phyloP scores from a whole-genome alignment of 2,113 vertebrate species.

The Nesoenas mayeri region DNA sequence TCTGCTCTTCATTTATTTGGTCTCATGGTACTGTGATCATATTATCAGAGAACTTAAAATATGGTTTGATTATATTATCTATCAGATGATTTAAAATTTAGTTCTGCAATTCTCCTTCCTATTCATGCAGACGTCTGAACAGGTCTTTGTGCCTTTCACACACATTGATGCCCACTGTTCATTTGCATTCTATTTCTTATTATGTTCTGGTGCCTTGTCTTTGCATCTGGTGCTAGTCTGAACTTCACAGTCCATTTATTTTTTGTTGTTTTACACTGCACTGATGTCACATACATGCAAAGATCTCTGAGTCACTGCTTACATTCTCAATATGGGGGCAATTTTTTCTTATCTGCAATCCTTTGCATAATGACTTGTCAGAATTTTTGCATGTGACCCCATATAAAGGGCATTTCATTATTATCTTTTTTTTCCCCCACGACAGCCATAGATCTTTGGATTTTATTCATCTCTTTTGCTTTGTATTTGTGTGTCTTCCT shows the following conservation, averaged over 20 bases:
- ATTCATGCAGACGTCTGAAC: background rate
- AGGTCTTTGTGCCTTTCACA: background rate
- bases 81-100: background rate
- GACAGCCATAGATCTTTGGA: background rate
- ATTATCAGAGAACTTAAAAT: background rate
- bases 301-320: background rate
- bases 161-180: background rate
- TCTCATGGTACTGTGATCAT: background rate
- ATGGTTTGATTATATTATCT: background rate
- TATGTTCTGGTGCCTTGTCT: constrained; percentile 10
- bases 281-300: background rate
- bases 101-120: background rate
- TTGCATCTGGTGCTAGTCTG: constrained; percentile 11
- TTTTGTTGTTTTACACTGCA: background rate
- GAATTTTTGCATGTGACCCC: background rate
- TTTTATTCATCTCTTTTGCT: background rate
- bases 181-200: background rate
- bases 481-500: background rate
- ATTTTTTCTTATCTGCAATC: background rate
- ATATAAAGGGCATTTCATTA: background rate
- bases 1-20: background rate
- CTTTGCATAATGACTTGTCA: background rate
- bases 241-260: constrained; percentile 15
- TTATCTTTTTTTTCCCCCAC: background rate
- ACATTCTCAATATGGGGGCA: background rate